Percentiles rank a stretch among this genome's conserved stretches.
These are phyloP conservation scores for Acrocephalus scirpaceus DNA, from an alignment of 2,797 vertebrate species.

Conservation along the genomic window DNA sequence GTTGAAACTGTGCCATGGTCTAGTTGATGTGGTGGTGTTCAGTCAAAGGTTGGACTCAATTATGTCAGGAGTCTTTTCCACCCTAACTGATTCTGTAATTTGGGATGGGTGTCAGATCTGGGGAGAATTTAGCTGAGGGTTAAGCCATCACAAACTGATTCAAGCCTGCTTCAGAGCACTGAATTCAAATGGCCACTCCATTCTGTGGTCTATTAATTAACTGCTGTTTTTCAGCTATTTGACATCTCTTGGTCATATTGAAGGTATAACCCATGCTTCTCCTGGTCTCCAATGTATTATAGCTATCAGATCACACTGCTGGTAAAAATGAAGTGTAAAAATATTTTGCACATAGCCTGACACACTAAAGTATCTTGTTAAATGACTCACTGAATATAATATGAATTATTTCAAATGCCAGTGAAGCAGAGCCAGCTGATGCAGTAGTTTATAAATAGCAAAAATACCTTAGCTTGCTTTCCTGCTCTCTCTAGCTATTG, in stretches of 20 bases:
- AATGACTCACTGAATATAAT: conserved; percentile 29
- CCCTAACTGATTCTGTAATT: neutral
- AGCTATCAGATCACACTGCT: neutral
- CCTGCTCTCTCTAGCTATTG: neutral
- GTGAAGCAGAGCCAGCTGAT: conserved; percentile 31
- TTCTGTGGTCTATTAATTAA: neutral
- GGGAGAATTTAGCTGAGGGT: neutral
- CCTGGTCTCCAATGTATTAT: neutral
- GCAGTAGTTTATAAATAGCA: conserved; percentile 47
- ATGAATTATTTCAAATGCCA: conserved; percentile 16
- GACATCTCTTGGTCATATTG: neutral
- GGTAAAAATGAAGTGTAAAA: conserved; percentile 11
- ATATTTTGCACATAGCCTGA: conserved; percentile 26
- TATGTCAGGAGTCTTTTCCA: neutral
- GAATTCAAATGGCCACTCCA: neutral
- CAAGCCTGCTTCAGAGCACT: neutral
- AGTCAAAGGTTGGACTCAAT: neutral
- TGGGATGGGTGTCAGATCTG: neutral
- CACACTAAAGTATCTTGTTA: conserved; percentile 5
- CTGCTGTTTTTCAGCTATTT: neutral
- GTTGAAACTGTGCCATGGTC: neutral
- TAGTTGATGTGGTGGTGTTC: neutral
- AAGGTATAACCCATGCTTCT: neutral
- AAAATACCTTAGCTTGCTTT: conserved; percentile 42
- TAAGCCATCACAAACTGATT: neutral